These are phyloP conservation scores for Serinus canaria DNA, from an alignment of 2,113 vertebrate genomes.

Conservation along the genomic window DNA sequence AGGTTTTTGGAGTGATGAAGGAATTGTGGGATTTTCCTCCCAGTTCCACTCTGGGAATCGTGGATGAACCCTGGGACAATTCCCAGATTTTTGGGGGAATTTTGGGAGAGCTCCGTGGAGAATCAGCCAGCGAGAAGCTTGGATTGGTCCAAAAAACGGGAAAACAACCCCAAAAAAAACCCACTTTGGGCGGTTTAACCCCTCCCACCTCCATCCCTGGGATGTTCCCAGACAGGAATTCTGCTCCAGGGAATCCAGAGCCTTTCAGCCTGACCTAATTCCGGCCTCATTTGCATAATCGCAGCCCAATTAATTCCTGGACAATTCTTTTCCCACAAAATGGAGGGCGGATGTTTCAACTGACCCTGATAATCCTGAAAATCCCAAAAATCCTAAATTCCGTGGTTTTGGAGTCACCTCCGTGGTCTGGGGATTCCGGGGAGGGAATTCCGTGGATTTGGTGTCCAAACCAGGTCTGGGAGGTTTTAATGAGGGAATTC, in stretches of 20 bases:
- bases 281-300: background rate
- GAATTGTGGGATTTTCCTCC: background rate
- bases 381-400: background rate
- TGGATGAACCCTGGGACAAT: background rate
- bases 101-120: background rate
- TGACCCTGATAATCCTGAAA: background rate
- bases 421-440: no score
- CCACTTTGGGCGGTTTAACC: accelerated
- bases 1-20: background rate
- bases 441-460: no score
- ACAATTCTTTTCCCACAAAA: background rate
- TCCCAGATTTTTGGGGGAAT: background rate
- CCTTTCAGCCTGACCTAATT: constrained; percentile 23
- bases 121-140: background rate
- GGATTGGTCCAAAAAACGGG: accelerated
- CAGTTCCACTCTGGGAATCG: accelerated
- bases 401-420: background rate
- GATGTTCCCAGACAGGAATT: accelerated
- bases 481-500: no score
- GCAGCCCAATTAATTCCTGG: background rate
- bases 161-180: background rate
- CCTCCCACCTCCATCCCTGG: no score
- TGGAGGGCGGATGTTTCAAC: background rate
- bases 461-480: no score
- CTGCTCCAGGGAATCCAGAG: background rate